Conservation (phyloP, 2,888 invertebrate species). For the Conchocele bisecta region DNA sequence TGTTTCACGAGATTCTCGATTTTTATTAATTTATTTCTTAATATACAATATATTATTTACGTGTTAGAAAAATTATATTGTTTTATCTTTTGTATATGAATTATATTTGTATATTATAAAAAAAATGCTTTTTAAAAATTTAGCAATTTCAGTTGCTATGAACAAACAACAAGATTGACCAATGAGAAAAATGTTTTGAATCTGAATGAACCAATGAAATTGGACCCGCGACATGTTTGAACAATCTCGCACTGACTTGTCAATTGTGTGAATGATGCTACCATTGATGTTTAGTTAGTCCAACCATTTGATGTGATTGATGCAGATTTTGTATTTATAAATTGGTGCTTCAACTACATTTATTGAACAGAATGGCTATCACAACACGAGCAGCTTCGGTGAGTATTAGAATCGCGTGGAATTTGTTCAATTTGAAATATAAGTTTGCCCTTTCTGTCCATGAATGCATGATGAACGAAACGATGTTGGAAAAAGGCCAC, state of each 20-base stretch:
- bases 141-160: constrained; percentile 51
- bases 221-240: constrained; percentile 67
- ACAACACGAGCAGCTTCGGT: constrained; percentile 67
- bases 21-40: no score
- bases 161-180: constrained; percentile 63
- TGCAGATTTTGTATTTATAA: constrained; percentile 10
- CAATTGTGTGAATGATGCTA: constrained; percentile 59
- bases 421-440: no score
- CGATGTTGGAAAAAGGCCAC: no score
- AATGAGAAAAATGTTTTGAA: constrained; percentile 67
- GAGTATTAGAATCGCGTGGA: constrained; percentile 36
- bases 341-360: constrained; percentile 5
- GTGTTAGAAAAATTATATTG: neutral
- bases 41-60: no score
- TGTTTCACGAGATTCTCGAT: no score
- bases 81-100: neutral
- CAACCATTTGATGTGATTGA: constrained; percentile 16
- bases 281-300: constrained; percentile 43
- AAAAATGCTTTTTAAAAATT: neutral
- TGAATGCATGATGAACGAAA: no score
- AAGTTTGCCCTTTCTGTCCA: no score
- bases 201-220: constrained; percentile 60
- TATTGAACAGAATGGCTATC: constrained; percentile 50
- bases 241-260: constrained; percentile 61
- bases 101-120: neutral